phyloP scores from a whole-genome alignment of 2,797 vertebrate genomes.

The Rhabdomys pumilio region DNA sequence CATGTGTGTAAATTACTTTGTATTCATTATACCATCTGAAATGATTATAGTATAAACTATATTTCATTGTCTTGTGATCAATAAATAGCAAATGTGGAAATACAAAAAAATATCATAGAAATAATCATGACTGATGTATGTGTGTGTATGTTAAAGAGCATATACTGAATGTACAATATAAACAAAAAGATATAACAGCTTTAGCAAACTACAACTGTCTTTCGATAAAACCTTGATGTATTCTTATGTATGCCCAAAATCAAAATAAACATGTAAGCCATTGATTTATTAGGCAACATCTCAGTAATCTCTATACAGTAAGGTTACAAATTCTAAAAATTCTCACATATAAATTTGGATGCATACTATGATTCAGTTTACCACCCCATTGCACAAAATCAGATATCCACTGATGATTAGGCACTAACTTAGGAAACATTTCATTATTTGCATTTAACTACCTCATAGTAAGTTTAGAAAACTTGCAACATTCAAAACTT shows the following conservation, averaged over 20 bases:
- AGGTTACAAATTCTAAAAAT: neutral
- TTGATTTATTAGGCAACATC: neutral
- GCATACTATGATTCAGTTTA: neutral
- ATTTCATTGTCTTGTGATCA: neutral
- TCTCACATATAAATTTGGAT: neutral
- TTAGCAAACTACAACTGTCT: neutral
- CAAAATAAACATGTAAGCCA: neutral
- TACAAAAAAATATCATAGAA: neutral
- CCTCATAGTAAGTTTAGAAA: slow-evolving; percentile 3
- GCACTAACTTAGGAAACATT: neutral
- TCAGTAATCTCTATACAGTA: neutral
- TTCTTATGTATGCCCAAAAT: neutral
- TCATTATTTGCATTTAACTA: neutral
- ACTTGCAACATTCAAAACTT: neutral
- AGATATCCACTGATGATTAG: neutral
- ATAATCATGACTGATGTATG: neutral
- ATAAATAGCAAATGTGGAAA: neutral
- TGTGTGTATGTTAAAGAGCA: neutral
- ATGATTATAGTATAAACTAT: neutral
- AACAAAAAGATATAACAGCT: neutral
- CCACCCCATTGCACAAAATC: neutral
- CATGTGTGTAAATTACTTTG: neutral
- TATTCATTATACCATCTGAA: neutral
- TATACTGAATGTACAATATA: neutral
- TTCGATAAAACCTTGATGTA: neutral